Conservation (phyloP, 2,888 invertebrate species). For the Amphipyra tragopoginis region DNA sequence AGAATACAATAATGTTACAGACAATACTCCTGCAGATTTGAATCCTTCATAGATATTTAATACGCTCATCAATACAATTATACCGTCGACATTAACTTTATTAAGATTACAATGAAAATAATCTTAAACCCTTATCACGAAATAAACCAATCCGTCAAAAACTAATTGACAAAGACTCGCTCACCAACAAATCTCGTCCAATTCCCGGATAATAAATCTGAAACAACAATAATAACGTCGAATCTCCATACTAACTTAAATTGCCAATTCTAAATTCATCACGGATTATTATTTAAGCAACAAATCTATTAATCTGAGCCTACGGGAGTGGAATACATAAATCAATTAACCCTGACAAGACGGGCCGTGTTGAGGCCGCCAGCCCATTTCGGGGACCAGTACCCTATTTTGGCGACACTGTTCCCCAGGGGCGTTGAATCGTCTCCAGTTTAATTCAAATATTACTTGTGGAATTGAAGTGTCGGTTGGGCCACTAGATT, state of each 20-base stretch:
- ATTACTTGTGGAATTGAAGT: constrained; percentile 86
- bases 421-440: constrained; percentile 75
- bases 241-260: constrained; percentile 66
- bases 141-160: constrained; percentile 49
- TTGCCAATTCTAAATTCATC: constrained; percentile 79
- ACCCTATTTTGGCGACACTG: constrained; percentile 80
- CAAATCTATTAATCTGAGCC: constrained; percentile 82
- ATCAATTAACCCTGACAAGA: constrained; percentile 86
- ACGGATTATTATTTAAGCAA: constrained; percentile 82
- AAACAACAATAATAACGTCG: constrained; percentile 52
- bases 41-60: constrained; percentile 7
- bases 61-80: constrained; percentile 8
- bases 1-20: constrained; percentile 5
- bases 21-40: neutral
- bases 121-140: constrained; percentile 24
- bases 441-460: constrained; percentile 86
- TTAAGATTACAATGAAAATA: constrained; percentile 29
- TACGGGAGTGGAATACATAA: constrained; percentile 80
- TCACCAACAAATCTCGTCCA: constrained; percentile 35
- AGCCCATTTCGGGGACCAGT: constrained; percentile 79
- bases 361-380: constrained; percentile 79
- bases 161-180: constrained; percentile 45
- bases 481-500: constrained; percentile 68
- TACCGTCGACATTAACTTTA: constrained; percentile 9
- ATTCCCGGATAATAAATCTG: constrained; percentile 50